These are phyloP conservation scores for Misgurnus mizolepis DNA, from an alignment of 2,113 vertebrate genomes.

Conservation along the genomic window DNA sequence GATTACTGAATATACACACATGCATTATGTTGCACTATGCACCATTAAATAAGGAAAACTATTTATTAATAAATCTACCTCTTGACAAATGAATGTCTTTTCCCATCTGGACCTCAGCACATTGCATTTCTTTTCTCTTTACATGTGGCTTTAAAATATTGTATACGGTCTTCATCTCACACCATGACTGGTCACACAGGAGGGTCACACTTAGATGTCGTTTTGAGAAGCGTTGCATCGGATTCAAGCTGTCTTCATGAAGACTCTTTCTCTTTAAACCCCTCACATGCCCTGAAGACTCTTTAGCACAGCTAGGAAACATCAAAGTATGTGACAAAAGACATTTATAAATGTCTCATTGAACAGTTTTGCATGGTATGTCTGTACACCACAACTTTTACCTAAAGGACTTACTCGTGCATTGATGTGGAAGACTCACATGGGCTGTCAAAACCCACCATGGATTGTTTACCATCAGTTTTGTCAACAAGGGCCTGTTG, in stretches of 20 bases:
- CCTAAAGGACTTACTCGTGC: conserved; percentile 13
- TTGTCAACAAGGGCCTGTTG: not conserved
- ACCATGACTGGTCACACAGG: conserved; percentile 75
- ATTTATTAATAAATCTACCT: conserved; percentile 52
- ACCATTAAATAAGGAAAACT: not conserved
- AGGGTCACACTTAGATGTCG: conserved; percentile 71
- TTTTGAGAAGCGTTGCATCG: conserved; percentile 66
- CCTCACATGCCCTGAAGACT: not conserved
- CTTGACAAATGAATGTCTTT: conserved; percentile 72
- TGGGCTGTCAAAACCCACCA: not conserved
- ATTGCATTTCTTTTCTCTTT: conserved; percentile 55
- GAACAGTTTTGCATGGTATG: too few species aligned
- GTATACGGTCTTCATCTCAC: conserved; percentile 74
- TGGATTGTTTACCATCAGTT: not conserved
- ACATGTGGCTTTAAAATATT: conserved; percentile 62
- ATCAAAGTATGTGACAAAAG: not conserved
- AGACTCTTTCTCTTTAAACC: conserved; percentile 43
- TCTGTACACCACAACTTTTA: too few species aligned
- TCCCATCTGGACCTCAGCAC: conserved; percentile 61
- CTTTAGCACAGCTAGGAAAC: not conserved
- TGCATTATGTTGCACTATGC: not conserved
- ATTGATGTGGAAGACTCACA: not conserved
- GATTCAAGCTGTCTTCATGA: conserved; percentile 46
- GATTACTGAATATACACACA: not conserved
- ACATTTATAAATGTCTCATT: too few species aligned